phyloP scores from a whole-genome alignment of 1,140 invertebrate species.

The Aphaenogaster rudis region DNA sequence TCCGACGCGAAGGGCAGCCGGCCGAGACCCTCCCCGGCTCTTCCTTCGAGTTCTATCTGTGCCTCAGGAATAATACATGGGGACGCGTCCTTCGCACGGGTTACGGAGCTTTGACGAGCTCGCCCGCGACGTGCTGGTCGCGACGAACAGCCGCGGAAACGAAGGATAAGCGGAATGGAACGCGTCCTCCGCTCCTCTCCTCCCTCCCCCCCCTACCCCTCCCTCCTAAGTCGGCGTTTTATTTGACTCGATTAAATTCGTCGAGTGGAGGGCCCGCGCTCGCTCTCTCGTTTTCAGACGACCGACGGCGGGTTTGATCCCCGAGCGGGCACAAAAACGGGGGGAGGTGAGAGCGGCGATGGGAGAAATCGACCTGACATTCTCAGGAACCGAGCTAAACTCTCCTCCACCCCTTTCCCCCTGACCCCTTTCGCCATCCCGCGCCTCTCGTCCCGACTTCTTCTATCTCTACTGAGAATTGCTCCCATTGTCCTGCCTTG shows the following conservation, averaged over 20 bases:
- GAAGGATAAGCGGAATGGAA: slow-evolving; percentile 16
- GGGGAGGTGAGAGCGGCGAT: slow-evolving; percentile 1
- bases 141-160: slow-evolving; percentile 13
- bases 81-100: background rate
- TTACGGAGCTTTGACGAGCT: slow-evolving; percentile 2
- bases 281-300: slow-evolving; percentile 32
- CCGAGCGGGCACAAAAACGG: slow-evolving; percentile 31
- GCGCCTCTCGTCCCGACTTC: background rate
- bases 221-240: slow-evolving; percentile 32
- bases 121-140: slow-evolving; percentile 30
- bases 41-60: slow-evolving; percentile 21
- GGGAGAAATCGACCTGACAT: slow-evolving; percentile 70
- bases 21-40: background rate
- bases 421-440: background rate
- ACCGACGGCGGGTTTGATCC: slow-evolving; percentile 39
- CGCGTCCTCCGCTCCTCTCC: background rate
- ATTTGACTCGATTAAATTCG: slow-evolving; percentile 75
- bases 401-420: slow-evolving; percentile 6
- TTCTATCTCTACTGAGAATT: slow-evolving; percentile 47
- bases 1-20: background rate
- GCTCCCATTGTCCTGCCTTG: slow-evolving; percentile 46
- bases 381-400: slow-evolving; percentile 57
- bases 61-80: slow-evolving; percentile 31
- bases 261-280: slow-evolving; percentile 4
- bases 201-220: too few species aligned